phyloP scores from a whole-genome alignment of 2,888 invertebrate genomes.

The Noctuana brunneofusca region DNA sequence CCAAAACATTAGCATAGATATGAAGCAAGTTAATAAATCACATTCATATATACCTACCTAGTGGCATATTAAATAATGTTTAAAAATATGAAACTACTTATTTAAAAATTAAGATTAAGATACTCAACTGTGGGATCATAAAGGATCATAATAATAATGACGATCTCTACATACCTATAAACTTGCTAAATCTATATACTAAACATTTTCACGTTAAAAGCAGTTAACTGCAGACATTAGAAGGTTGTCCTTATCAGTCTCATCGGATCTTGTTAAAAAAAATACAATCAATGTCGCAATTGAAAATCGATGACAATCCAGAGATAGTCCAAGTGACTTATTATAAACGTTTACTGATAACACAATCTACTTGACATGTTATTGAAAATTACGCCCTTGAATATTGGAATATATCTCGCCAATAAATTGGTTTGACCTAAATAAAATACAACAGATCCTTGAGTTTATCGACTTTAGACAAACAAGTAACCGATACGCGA shows the following conservation, averaged over 20 bases:
- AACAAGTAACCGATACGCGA: conserved; percentile 44
- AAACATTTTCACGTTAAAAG: too few species aligned
- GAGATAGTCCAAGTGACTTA: conserved; percentile 18
- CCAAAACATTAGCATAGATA: conserved; percentile 12
- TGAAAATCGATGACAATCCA: conserved; percentile 27
- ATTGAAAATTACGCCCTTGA: conserved; percentile 66
- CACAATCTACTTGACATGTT: conserved; percentile 49
- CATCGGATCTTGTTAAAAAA: not conserved
- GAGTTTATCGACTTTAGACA: conserved; percentile 66
- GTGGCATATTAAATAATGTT: too few species aligned
- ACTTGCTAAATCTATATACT: too few species aligned
- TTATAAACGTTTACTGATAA: conserved; percentile 39
- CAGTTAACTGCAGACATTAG: too few species aligned
- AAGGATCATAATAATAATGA: too few species aligned
- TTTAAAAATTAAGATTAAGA: too few species aligned
- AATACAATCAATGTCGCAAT: conserved; percentile 8
- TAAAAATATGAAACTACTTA: too few species aligned
- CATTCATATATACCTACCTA: not conserved
- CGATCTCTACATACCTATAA: too few species aligned
- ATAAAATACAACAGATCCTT: conserved; percentile 67
- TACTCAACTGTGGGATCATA: too few species aligned
- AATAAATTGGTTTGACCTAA: conserved; percentile 72
- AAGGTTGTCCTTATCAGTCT: not conserved
- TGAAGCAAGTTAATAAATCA: conserved; percentile 1
- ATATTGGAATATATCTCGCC: conserved; percentile 59